Evolutionary conservation across 1,140 invertebrate genomes (phyloP), one percentile per base, ranked within the genome.

Genomic region (Hormaphis cornu): DNA sequence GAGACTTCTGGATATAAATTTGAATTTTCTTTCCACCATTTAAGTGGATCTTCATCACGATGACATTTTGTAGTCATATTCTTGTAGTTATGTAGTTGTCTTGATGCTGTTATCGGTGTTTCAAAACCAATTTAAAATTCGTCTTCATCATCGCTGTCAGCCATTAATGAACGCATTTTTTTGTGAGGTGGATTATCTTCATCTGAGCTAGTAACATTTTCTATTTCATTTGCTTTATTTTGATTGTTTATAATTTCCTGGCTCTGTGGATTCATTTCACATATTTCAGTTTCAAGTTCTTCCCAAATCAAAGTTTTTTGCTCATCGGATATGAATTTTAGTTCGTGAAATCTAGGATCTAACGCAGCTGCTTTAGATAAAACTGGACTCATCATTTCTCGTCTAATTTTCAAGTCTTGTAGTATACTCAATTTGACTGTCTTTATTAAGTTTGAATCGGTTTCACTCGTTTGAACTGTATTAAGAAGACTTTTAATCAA

Each of bases 1-100:
- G 76, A 72, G 2, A 77, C 54, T 52, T 71, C 72, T 9, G 77
- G 76, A 72, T 78, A 74, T 52, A 75, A 72, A 61, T 71, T 63
- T 69, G 78, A 76, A 3, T 73, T 63, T 69, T 76, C 75, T 42
- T 75, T 61, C 77, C 76, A 80, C 44, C 74, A 72, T 72, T 77
- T 72, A 30, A 79, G 71, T 30, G 76, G 76, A 70, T 79, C 75
- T 20, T 72, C 46, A 35, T 72, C 71, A 18, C 59, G 42, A 46
- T 46, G 42, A 20, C 42, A 46, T 46, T 46, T 46, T 20, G 1
- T 20, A 20, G 42, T 46, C 42, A 46, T 46, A 46, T 46, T 46
- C 18, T 20, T 46, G 42, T 46, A 46, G n/a, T 46, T 46, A 20
- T 46, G 18, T 46, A 46, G 18, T 46, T 46, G 18, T 6, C 1